Base-by-base conservation (phyloP, 2,888 invertebrate species). In the Carterocephalus palaemon region DNA sequence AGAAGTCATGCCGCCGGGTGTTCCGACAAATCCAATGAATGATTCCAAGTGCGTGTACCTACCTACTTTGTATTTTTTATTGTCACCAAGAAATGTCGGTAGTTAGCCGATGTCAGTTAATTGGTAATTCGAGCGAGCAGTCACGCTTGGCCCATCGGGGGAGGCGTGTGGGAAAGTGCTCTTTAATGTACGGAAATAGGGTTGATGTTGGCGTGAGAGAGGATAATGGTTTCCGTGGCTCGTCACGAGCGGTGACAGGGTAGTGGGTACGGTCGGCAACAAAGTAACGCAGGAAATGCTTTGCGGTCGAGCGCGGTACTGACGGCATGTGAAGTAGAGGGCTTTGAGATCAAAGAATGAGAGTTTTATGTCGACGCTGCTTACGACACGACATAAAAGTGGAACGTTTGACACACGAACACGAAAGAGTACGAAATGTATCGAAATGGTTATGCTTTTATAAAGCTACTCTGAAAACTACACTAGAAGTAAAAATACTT, bases 91-190 rank as follows among this genome's bases (percentile, higher is more conserved):
- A 59, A 60, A 62, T 60, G 61, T 56, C 62, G 52, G 62, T 50
- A 60, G 62, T 59, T 59, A 59, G 59, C 64, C 62, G 66, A 62
- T 64, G 64, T 60, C 58, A 58, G 60, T 64, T 67, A 67, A 67
- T 67, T 69, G 67, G 62, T 64, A 63, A 67, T 66, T 63, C 67
- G 62, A 62, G 63, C 60, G 58, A 56, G 52, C 46, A 63, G 66
- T 69, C 69, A 67, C 67, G 64, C 62, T 53, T 54, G 47, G 46
- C 49, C n/a, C 38, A 45, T 47, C 50, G 49, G 46, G 38, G 43
- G n/a, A n/a, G 45, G 38, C 34, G 43, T 36, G 34, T 0, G 9
- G 8, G 1, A 45, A 53, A 52, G 22, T 47, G 15, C 17, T n/a
- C 48, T 40, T 46, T 58, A 54, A 12, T 1, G 0, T 2, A 1